These are phyloP conservation scores for Fistularia tabacaria DNA, from an alignment of 2,797 vertebrate genomes.

Conservation along the genomic window DNA sequence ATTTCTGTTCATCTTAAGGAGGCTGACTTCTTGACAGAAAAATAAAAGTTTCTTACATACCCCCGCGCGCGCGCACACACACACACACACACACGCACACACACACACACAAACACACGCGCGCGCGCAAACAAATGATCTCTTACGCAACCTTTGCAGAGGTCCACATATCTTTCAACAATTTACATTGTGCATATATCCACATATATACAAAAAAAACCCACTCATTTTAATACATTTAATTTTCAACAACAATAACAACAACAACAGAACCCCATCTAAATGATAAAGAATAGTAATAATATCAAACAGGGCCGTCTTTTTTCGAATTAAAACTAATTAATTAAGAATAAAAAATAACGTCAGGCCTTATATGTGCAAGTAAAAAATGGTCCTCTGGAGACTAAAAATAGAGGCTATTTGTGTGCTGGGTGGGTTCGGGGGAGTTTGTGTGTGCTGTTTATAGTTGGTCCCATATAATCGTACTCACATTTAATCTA, in stretches of 20 bases:
- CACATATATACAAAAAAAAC: conserved; percentile 68
- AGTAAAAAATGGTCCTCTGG: conserved; percentile 54
- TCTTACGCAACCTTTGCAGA: conserved; percentile 37
- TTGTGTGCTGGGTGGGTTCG: conserved; percentile 10
- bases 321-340: conserved; percentile 23
- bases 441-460: conserved; percentile 47
- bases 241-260: conserved; percentile 32
- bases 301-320: conserved; percentile 29
- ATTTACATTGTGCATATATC: conserved; percentile 71
- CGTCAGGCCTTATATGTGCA: conserved; percentile 54
- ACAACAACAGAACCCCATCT: conserved; percentile 10
- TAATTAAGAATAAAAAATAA: conserved; percentile 10
- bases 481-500: conserved; percentile 26
- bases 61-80: conserved; percentile 10
- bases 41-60: conserved; percentile 30
- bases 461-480: conserved; percentile 69
- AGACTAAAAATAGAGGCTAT: conserved; percentile 68
- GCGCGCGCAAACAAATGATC: no score
- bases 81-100: conserved; percentile 3
- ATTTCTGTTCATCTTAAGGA: conserved; percentile 47
- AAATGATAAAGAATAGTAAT: no score
- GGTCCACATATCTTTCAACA: conserved; percentile 53
- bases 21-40: conserved; percentile 57
- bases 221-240: conserved; percentile 56
- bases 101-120: conserved; percentile 6